Evolutionary conservation across 2,888 invertebrate genomes (phyloP).

Genomic region (Polia nebulosa): DNA sequence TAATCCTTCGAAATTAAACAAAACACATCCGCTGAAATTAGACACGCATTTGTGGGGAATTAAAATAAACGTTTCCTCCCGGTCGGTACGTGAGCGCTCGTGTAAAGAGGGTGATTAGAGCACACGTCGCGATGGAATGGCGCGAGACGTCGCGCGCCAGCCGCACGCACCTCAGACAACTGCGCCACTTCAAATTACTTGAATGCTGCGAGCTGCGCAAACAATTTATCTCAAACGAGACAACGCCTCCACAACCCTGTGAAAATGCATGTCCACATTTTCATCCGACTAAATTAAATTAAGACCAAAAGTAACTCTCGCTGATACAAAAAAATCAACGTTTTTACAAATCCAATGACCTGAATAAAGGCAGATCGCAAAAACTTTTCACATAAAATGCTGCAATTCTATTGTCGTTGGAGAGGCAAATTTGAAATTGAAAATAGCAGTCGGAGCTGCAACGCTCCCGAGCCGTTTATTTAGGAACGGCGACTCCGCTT

Average conservation of each 20-base stretch:
- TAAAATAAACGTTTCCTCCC: constrained; percentile 85
- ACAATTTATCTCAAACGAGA: constrained; percentile 67
- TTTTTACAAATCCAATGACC: constrained; percentile 75
- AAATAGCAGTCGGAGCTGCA: constrained; percentile 82
- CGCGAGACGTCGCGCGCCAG: constrained; percentile 73
- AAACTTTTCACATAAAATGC: constrained; percentile 81
- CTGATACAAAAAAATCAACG: constrained; percentile 65
- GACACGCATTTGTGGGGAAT: constrained; percentile 86
- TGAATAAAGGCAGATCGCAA: constrained; percentile 76
- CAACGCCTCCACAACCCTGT: constrained; percentile 40
- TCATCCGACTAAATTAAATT: constrained; percentile 46
- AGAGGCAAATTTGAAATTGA: constrained; percentile 87
- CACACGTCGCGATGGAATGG: constrained; percentile 81
- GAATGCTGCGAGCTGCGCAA: constrained; percentile 58
- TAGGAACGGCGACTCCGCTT: constrained; percentile 75
- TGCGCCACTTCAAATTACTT: constrained; percentile 67
- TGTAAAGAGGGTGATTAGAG: constrained; percentile 86
- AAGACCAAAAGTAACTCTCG: constrained; percentile 43
- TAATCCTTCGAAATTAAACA: constrained; percentile 83
- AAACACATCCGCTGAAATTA: constrained; percentile 84
- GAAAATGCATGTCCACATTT: constrained; percentile 41
- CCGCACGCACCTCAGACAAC: constrained; percentile 75
- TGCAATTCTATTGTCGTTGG: constrained; percentile 83
- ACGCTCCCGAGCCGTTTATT: constrained; percentile 77
- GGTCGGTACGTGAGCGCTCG: constrained; percentile 80